phyloP scores from a whole-genome alignment of 2,888 invertebrate genomes.

The Perizoma flavofasciatum region DNA sequence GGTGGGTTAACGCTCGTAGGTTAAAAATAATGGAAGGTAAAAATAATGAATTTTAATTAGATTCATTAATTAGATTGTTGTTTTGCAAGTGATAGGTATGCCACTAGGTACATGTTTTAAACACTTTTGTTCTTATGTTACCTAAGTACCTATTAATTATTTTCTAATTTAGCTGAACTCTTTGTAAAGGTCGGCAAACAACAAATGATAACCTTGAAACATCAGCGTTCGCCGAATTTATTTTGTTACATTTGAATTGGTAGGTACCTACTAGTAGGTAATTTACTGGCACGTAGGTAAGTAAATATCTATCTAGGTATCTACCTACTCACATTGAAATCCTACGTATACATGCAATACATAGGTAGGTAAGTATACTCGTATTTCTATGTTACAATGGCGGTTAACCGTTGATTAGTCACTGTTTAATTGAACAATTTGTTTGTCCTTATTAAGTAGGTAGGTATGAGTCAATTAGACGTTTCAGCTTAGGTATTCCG shows the following conservation, averaged over 20 bases:
- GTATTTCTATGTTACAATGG: constrained; percentile 10
- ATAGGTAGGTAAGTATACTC: no score
- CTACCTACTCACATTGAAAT: no score
- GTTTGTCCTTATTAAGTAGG: constrained; percentile 10
- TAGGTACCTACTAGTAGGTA: no score
- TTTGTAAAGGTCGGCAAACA: constrained; percentile 53
- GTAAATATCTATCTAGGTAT: no score
- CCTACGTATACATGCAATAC: no score
- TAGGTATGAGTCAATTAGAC: constrained; percentile 19
- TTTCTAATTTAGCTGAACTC: constrained; percentile 38
- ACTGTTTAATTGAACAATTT: constrained; percentile 23
- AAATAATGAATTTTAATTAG: neutral
- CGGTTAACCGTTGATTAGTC: constrained; percentile 22
- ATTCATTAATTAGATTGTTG: neutral
- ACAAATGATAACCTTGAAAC: constrained; percentile 55
- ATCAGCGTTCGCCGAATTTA: constrained; percentile 46
- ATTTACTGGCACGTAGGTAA: neutral
- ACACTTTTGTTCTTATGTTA: no score
- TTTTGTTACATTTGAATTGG: constrained; percentile 40
- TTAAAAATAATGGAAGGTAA: no score
- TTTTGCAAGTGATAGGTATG: no score
- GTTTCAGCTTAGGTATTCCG: no score
- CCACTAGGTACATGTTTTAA: no score
- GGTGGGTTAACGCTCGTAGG: no score
- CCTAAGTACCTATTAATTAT: neutral